phyloP scores from a whole-genome alignment of 2,888 invertebrate species.

The Drosophila picticornis region DNA sequence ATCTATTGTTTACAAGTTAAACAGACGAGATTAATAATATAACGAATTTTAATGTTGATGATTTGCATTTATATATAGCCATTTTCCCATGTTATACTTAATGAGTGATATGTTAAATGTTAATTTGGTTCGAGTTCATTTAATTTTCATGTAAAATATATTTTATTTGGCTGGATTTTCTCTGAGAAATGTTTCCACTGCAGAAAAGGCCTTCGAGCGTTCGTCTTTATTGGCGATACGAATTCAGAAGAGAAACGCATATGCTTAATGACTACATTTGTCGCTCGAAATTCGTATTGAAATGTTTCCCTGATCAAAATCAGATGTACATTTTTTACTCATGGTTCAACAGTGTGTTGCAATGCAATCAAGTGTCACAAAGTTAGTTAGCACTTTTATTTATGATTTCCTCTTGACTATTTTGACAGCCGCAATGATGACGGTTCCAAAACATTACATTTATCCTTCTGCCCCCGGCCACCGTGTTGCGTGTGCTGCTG shows the following conservation, averaged over 20 bases:
- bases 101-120: not conserved
- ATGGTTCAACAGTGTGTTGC: not conserved
- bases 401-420: slow-evolving; percentile 73
- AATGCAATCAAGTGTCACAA: not conserved
- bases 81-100: not conserved
- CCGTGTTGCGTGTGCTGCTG: slow-evolving; percentile 11
- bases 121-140: not conserved
- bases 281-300: not conserved
- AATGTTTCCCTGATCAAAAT: not conserved
- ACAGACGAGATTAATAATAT: not conserved
- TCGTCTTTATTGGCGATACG: not conserved
- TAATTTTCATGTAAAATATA: not conserved
- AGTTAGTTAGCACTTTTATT: slow-evolving; percentile 48
- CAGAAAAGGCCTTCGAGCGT: not conserved
- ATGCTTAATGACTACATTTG: not conserved
- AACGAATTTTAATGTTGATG: not conserved
- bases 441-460: slow-evolving; percentile 47
- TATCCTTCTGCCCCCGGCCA: not conserved
- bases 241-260: not conserved
- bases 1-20: not conserved
- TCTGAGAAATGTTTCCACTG: not conserved
- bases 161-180: not conserved
- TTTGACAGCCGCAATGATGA: slow-evolving; percentile 67
- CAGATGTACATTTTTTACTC: not conserved
- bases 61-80: not conserved